phyloP scores from a whole-genome alignment of 2,797 vertebrate species.

The Myripristis murdjan region DNA sequence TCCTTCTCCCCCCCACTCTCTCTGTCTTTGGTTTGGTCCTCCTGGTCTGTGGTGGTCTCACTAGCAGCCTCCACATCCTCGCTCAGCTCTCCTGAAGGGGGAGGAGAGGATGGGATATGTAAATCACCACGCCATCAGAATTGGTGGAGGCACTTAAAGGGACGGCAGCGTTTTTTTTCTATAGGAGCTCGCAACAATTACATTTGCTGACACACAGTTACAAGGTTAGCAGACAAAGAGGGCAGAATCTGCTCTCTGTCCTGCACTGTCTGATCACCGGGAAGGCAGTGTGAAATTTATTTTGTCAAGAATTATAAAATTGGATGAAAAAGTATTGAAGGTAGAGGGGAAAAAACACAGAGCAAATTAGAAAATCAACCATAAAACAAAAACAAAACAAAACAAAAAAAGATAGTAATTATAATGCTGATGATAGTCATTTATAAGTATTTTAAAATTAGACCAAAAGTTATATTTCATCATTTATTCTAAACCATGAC shows the following conservation, averaged over 20 bases:
- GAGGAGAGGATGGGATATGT: constrained; percentile 89
- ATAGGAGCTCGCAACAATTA: constrained; percentile 86
- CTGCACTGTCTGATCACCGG: constrained; percentile 57
- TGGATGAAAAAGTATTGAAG: background rate
- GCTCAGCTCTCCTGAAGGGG: constrained; percentile 93
- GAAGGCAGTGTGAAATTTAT: constrained; percentile 51
- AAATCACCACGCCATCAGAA: constrained; percentile 90
- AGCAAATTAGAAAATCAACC: too few species aligned
- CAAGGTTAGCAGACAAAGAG: constrained; percentile 85
- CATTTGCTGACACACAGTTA: constrained; percentile 86
- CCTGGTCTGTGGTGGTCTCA: constrained; percentile 92
- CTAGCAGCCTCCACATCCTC: constrained; percentile 97
- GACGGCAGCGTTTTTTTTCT: constrained; percentile 86
- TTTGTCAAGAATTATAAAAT: constrained; percentile 56
- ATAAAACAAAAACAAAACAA: background rate
- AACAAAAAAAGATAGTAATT: constrained; percentile 3
- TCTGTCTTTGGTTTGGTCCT: constrained; percentile 96
- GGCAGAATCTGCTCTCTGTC: constrained; percentile 72
- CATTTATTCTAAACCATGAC: constrained; percentile 65
- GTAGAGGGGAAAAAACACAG: background rate
- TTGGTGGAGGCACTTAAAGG: constrained; percentile 92
- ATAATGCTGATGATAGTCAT: constrained; percentile 27
- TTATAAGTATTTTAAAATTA: constrained; percentile 39
- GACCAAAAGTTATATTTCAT: constrained; percentile 58
- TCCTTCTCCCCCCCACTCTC: constrained; percentile 95